phyloP scores from a whole-genome alignment of 2,113 vertebrate genomes.

The Pterocles burchelli region DNA sequence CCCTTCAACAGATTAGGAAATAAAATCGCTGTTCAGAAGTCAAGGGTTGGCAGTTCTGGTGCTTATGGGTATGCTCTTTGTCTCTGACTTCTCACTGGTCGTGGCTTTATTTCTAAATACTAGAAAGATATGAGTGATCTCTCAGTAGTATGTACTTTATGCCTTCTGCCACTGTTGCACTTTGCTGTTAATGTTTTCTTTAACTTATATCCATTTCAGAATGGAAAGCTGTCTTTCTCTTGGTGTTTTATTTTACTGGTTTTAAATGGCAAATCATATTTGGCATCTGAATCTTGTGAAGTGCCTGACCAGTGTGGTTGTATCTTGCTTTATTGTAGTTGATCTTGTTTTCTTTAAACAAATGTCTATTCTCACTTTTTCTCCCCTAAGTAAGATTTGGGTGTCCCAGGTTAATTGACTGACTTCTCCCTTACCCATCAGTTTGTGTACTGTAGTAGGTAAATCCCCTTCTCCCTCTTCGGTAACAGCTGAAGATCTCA shows the following conservation, averaged over 20 bases:
- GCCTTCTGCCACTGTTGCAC: background rate
- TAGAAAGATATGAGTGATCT: background rate
- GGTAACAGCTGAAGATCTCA: background rate
- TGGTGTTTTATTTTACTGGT: background rate
- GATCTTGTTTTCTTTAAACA: background rate
- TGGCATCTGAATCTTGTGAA: background rate
- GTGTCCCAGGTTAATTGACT: background rate
- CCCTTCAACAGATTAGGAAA: conserved; percentile 53
- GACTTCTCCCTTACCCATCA: background rate
- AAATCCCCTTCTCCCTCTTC: background rate
- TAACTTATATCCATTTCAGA: rapidly evolving
- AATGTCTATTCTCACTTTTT: background rate
- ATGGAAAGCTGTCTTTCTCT: background rate
- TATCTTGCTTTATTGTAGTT: background rate
- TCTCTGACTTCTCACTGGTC: background rate
- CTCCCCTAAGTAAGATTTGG: background rate
- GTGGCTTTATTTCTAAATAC: background rate
- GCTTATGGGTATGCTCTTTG: background rate
- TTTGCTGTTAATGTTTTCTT: background rate
- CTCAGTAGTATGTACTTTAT: background rate
- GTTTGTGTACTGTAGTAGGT: background rate
- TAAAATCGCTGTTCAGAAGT: conserved; percentile 10
- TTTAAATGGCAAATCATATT: background rate
- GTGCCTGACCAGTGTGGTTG: background rate
- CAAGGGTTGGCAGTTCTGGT: background rate